These are phyloP conservation scores for Polydrusus cervinus DNA, from an alignment of 2,888 invertebrate species.

Conservation along the genomic window DNA sequence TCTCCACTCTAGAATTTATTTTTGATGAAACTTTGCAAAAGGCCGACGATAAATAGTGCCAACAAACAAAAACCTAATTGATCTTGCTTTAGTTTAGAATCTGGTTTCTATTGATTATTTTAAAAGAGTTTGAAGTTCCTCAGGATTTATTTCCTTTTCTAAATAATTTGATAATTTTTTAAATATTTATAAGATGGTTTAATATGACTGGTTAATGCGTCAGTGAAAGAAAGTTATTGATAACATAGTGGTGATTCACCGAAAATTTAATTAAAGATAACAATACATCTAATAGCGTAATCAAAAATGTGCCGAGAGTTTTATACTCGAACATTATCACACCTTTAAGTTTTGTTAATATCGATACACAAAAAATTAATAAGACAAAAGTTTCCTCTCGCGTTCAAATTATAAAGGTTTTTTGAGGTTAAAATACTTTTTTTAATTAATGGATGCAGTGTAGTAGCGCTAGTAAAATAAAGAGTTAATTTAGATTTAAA, in stretches of 20 bases:
- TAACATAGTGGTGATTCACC: background rate
- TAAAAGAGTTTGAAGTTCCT: conserved; percentile 5
- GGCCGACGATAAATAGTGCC: conserved; percentile 39
- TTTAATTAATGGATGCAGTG: no score
- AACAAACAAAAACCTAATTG: conserved; percentile 49
- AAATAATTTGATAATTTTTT: conserved; percentile 41
- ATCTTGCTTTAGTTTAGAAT: conserved; percentile 45
- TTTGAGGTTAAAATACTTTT: no score
- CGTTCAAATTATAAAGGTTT: no score
- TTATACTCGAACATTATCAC: no score
- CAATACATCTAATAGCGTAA: no score
- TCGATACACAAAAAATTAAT: no score
- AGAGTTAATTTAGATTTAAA: no score
- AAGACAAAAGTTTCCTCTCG: no score
- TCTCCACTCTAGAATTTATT: conserved; percentile 35
- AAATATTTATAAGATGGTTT: conserved; percentile 39
- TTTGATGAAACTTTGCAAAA: conserved; percentile 40
- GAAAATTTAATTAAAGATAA: no score
- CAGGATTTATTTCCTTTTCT: conserved; percentile 41
- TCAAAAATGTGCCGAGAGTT: no score
- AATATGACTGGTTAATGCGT: background rate
- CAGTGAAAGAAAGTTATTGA: background rate
- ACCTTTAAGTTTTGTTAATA: no score
- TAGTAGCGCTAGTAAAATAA: no score
- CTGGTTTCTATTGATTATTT: conserved; percentile 49